Evolutionary conservation across 2,113 vertebrate species (phyloP).

Genomic region (Alouatta palliata): DNA sequence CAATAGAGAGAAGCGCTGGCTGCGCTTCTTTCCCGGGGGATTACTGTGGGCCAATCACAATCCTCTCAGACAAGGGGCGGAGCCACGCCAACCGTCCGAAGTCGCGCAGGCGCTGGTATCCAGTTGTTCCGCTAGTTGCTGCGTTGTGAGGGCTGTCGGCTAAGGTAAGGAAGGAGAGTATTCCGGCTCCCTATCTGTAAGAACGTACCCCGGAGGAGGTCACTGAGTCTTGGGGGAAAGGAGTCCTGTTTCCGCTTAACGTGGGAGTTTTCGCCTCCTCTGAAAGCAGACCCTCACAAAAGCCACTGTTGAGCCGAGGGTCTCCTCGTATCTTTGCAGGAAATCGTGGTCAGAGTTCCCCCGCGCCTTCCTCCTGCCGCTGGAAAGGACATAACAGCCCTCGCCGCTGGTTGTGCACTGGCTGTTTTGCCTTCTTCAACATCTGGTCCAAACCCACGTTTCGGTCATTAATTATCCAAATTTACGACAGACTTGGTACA

Average conservation of each 20-base stretch:
- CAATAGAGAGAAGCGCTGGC: constrained; percentile 13
- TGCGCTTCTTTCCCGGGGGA: background rate
- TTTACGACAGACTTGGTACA: background rate
- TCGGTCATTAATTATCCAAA: background rate
- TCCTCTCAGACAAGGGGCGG: background rate
- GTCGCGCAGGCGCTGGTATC: accelerated
- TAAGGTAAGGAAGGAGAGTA: background rate
- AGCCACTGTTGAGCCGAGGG: background rate
- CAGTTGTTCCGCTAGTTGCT: accelerated
- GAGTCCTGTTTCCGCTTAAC: background rate
- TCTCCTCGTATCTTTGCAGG: background rate
- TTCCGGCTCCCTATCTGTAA: accelerated
- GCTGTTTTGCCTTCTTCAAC: background rate
- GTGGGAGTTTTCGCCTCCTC: background rate
- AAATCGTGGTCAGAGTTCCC: too few species aligned
- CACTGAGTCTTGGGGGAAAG: accelerated
- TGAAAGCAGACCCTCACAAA: background rate
- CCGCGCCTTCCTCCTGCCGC: background rate
- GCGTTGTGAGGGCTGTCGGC: accelerated
- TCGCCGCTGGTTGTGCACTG: background rate
- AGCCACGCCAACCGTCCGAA: background rate
- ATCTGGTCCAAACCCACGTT: background rate
- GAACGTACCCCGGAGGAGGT: accelerated
- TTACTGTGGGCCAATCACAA: constrained; percentile 47
- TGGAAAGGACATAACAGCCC: background rate